Base-by-base conservation (phyloP, 2,797 vertebrate genomes). In the Avahi laniger region DNA sequence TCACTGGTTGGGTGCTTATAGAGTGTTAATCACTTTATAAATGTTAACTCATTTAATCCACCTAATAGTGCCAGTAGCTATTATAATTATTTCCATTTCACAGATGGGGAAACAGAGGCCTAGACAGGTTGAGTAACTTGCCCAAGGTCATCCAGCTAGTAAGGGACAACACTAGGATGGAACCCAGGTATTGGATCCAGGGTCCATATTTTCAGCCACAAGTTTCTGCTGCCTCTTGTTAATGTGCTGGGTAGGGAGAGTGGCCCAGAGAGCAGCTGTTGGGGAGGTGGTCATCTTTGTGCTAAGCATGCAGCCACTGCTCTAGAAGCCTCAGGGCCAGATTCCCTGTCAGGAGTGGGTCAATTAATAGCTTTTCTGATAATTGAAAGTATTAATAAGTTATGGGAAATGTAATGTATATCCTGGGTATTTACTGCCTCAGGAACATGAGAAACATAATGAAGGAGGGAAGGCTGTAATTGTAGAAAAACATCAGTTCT, bases 401-500 rank as follows among this genome's bases (percentile, higher is more conserved):
- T 88, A 92, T 81, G 82, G 78, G 85, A 92, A 89, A 76, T 57
- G 48, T 86, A 95, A 95, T 70, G 17, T 38, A 5, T 70, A 75
- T 28, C 83, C 28, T 6, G 2, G 6, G 93, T 54, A 80, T 96
- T 97, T 95, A 93, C 96, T 88, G 15, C 89, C 73, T 76, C 48
- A 41, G 79, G 72, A 91, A 72, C 87, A 91, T 10, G 52, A 72
- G 61, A 83, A 85, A 95, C 0, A 1, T 89, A 76, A 93, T 33
- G 82, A 92, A 93, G 95, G 65, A 94, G 54, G 70, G 76, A 82
- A 95, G 95, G 61, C 35, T 92, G 89, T 97, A 96, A 96, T 78
- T 94, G 76, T 50, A 89, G 93, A 89, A 94, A 96, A 96, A 96
- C 82, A 84, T 94, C 92, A 69, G 24, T 92, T 93, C 94, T 93